Evolutionary conservation across 1,140 invertebrate species (phyloP), one percentile per base, ranked within the genome.

Genomic region (Nixonia krombeini): DNA sequence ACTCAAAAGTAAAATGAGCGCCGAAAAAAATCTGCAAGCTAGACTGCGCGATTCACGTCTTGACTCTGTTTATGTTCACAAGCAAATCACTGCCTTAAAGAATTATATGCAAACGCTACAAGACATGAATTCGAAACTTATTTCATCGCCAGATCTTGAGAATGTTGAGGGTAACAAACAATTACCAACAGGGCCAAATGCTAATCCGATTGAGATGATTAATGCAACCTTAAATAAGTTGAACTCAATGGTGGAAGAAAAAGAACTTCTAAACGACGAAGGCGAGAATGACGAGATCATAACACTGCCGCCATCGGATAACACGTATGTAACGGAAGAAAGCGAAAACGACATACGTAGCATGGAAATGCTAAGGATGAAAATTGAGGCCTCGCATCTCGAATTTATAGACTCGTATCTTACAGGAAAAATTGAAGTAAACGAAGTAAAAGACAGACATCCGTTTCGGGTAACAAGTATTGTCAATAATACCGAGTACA

Each of bases 41-140:
- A 74, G 64, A 42, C 38, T 83, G 13, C 53, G 47, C 1, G 50
- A 69, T 23, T 72, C 66, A 4, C 70, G 65, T 18, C 42, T 71
- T n/a, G 74, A 81, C 55, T 73, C 76, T 4, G 63, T 72, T 5
- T 73, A 80, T 51, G 75, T 81, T 13, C 72, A 79, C 4, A 81
- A 84, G 45, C 74, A 83, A 46, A 70, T 84, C 2, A 77, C 71
- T 37, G 75, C 76, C 5, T 59, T 85, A 21, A 79, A 67, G 53
- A 78, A 79, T 69, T 78, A 78, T 23, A 64, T 79, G 44, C 70
- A 80, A 71, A 73, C 73, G 4, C 18, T 82, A 23, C 72, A 78
- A 12, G 76, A 81, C 33, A 76, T 73, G 50, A 79, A 80, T 49
- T 51, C 61, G 25, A 78, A 78, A 47, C 37, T 72, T n/a, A 44